Evolutionary conservation across 2,113 vertebrate species (phyloP), one percentile per base, ranked within the genome.

Genomic region (Etia nguti): DNA sequence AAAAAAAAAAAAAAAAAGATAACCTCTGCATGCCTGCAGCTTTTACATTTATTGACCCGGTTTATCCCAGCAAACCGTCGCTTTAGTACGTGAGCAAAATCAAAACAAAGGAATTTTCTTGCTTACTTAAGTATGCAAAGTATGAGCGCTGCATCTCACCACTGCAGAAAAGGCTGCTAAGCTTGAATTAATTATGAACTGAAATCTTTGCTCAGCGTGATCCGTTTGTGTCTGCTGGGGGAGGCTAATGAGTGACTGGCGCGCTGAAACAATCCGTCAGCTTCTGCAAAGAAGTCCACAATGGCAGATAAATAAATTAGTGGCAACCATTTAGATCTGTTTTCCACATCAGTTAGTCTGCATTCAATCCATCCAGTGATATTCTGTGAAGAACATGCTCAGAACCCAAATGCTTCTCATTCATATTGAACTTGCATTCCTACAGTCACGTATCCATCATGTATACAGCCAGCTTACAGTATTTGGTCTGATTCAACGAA

Each of bases 181-280:
- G 46, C 20, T 36, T 89, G 57, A 90, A 86, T 90, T 73, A 85
- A 90, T 90, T 80, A 83, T 62, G 50, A 81, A 34, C 4, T 38
- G 26, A 80, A 85, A 85, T 80, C 11, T 55, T 65, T 29, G 9
- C 79, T 62, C 29, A 26, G 6, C 52, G 73, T 86, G 68, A 56
- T 50, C 8, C 9, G 43, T 55, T 54, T 79, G 62, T 81, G 56
- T 81, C 31, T 82, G 79, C 77, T 31, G 29, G 62, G 34, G 20
- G 62, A 70, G n/a, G 13, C 65, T 80, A 85, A 80, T 89, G 81
- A 85, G 52, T 12, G 82, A 57, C 60, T 83, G 62, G 15, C 1
- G n/a, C 57, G 6, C 7, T 56, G n/a, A 88, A 57, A 29, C 62
- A 68, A 80, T 43, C 54, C 22, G 22, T 89, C 16, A 20, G 81